These are phyloP conservation scores for Drosophila anceps DNA, from an alignment of 2,888 invertebrate genomes.

Conservation along the genomic window DNA sequence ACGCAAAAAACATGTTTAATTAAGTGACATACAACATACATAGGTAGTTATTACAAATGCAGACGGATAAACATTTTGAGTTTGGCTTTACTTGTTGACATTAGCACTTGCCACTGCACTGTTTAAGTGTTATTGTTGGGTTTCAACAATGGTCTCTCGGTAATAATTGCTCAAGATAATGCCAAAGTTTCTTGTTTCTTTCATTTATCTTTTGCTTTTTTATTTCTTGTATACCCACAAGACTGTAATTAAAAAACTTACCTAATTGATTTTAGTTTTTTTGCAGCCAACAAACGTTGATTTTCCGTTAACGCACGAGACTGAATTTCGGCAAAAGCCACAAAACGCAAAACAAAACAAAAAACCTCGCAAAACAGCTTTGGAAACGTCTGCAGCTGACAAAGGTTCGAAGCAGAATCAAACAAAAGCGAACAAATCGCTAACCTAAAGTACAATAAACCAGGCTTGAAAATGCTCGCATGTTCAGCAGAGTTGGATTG, in stretches of 20 bases:
- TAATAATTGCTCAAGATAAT: conserved; percentile 70
- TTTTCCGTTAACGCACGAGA: conserved; percentile 39
- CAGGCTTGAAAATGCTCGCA: conserved; percentile 13
- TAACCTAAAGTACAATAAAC: conserved; percentile 33
- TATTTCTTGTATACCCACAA: conserved; percentile 23
- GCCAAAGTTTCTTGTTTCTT: conserved; percentile 32
- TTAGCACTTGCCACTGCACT: conserved; percentile 58
- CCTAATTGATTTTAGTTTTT: conserved; percentile 51
- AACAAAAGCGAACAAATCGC: conserved; percentile 41
- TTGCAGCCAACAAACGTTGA: conserved; percentile 20
- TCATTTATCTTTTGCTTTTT: conserved; percentile 14
- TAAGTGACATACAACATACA: conserved; percentile 20
- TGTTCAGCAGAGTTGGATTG: conserved; percentile 5
- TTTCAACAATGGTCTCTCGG: conserved; percentile 26
- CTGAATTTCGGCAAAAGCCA: conserved; percentile 25
- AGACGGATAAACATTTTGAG: conserved; percentile 14
- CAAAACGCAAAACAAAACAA: neutral
- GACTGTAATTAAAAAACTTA: conserved; percentile 55
- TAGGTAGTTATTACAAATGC: conserved; percentile 5
- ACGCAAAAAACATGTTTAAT: conserved; percentile 34
- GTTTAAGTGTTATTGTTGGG: conserved; percentile 41
- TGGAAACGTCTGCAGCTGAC: conserved; percentile 46
- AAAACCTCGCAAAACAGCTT: conserved; percentile 43
- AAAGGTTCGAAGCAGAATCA: conserved; percentile 56
- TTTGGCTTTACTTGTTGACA: conserved; percentile 40